A percentile compares a stretch with the other conserved stretches of the same genome.
These are phyloP conservation scores for Argyrosomus regius DNA, from an alignment of 2,797 vertebrate genomes.

Conservation along the genomic window DNA sequence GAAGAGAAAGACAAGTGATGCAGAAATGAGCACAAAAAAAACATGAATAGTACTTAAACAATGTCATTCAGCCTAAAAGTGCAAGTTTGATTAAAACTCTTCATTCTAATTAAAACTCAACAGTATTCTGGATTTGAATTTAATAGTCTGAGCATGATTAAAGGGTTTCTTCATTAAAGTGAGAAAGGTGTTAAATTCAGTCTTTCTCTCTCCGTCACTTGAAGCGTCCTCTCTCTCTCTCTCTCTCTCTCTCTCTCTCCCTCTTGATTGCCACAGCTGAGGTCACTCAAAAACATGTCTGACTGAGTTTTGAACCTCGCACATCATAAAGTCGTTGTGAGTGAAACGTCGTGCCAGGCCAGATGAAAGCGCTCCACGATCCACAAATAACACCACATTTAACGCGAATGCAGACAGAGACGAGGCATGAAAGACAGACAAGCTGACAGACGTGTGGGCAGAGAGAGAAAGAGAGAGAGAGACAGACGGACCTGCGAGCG, in stretches of 20 bases:
- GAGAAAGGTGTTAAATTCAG: conserved; percentile 20
- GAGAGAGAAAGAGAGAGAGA: conserved; percentile 13
- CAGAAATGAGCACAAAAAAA: background rate
- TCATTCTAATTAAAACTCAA: conserved; percentile 45
- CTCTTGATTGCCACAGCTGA: conserved; percentile 49
- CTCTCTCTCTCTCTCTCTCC: conserved; percentile 33
- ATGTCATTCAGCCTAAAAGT: conserved; percentile 15
- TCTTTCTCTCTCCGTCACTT: background rate
- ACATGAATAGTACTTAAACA: conserved; percentile 4
- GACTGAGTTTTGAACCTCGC: conserved; percentile 75
- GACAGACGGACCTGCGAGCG: conserved; percentile 16
- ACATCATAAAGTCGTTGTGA: conserved; percentile 78
- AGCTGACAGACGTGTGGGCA: conserved; percentile 14
- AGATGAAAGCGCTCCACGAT: conserved; percentile 58
- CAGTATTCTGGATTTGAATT: conserved; percentile 33
- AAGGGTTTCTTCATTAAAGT: conserved; percentile 49
- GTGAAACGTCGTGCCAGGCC: conserved; percentile 56
- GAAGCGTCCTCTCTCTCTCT: background rate
- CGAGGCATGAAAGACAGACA: conserved; percentile 20
- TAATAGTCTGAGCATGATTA: conserved; percentile 55
- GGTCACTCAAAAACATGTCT: conserved; percentile 60
- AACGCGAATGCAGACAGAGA: conserved; percentile 49
- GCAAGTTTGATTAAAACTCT: conserved; percentile 34
- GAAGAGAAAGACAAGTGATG: conserved; percentile 4
- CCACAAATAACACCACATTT: conserved; percentile 53